Evolutionary conservation across 2,113 vertebrate species (phyloP).

Genomic region (Barbus barbus): DNA sequence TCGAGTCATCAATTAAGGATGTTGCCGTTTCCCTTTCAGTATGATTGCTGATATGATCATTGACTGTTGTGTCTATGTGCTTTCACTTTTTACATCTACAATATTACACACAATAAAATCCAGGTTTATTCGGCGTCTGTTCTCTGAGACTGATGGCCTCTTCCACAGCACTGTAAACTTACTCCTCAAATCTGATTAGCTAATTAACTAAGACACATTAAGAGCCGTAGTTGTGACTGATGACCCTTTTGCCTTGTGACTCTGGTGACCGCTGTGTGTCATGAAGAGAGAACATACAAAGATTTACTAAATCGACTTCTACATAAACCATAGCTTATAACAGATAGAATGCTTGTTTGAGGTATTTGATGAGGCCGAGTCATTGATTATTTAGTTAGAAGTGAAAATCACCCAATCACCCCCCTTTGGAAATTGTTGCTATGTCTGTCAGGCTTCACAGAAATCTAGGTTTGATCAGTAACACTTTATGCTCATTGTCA

Average conservation of each 20-base stretch:
- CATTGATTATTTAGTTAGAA: background rate
- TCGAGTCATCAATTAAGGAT: background rate
- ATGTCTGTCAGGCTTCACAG: background rate
- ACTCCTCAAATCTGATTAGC: constrained; percentile 35
- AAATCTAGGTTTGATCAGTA: background rate
- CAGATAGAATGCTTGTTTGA: background rate
- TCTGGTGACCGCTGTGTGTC: background rate
- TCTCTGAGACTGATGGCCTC: background rate
- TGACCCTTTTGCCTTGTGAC: constrained; percentile 16
- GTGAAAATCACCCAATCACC: background rate
- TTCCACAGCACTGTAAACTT: background rate
- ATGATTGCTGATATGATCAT: background rate
- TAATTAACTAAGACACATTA: constrained; percentile 2
- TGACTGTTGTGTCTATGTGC: background rate
- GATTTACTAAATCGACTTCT: background rate
- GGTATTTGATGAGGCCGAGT: background rate
- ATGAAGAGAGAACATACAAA: background rate
- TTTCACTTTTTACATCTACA: background rate
- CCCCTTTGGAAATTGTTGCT: too few relatives aligned
- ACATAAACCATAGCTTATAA: background rate
- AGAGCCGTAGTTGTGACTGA: constrained; percentile 6
- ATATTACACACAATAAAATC: background rate
- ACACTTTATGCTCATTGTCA: background rate
- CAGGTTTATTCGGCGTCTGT: background rate
- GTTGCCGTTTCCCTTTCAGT: background rate